Base-by-base conservation (phyloP, 2,797 vertebrate species). In the Ateles fusciceps region DNA sequence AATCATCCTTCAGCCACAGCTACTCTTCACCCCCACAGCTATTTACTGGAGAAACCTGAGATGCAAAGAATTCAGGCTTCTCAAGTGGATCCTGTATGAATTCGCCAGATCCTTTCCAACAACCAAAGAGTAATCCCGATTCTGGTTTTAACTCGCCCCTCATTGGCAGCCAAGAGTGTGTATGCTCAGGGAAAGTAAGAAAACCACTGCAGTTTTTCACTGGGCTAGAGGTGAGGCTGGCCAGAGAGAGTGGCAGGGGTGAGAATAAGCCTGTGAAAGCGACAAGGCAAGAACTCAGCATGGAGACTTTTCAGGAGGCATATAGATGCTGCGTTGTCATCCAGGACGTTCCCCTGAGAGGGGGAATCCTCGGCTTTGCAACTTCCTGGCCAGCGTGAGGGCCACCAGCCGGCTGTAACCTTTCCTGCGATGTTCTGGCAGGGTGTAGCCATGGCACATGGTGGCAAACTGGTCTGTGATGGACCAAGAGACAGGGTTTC, bases 381-480 rank as follows among this genome's bases (percentile, higher is more conserved):
- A 59, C 93, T 98, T 98, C 84, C 95, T 96, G 52, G 96, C 97
- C 68, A 98, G 89, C 0, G 85, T 96, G 12, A 98, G 86, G 59
- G 81, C 14, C 79, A 98, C 97, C 57, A 98, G 95, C 5, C 1
- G 74, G 79, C 80, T 98, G 12, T 98, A 98, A 44, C 98, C 98
- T 89, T 97, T 98, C 26, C 97, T 97, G n/a, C 96, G 96, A 61
- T 98, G 97, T 6, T 98, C 96, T 0, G 98, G 97, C 78, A 98
- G 78, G 50, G 98, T 98, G 30, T 98, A 98, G 74, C 91, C 3
- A 7, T 98, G 98, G 89, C 98, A 97, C 95, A 98, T 97, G 68
- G 98, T 98, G 87, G 97, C 88, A 96, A 98, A 98, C 86, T 98
- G 98, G 79, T 98, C 98, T 39, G 95, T 98, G 71, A 98, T 15